Base-by-base conservation (phyloP, 2,113 vertebrate species). In the Hirundichthys speculiger region DNA sequence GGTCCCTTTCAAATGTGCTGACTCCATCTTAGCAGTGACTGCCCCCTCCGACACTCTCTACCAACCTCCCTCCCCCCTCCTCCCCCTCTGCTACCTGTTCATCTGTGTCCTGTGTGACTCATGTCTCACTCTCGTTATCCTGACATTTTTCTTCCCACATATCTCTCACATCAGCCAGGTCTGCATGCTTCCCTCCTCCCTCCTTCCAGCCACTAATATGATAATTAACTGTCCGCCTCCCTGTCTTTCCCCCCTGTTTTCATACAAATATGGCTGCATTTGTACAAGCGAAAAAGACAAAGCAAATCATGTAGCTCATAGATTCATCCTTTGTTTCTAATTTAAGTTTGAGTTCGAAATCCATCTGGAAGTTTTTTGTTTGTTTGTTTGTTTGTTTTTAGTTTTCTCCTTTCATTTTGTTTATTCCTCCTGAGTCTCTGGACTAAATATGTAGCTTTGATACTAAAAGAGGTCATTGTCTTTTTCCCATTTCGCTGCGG, bases 391-490 rank as follows among this genome's bases (percentile, higher is more conserved):
- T 51, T 39, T 66, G 46, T 42, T 27, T 49, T 39, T 42, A 9
- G n/a, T 13, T 34, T 19, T 13, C 65, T 18, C 55, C 68, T 64
- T 22, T 79, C 45, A 75, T 55, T 88, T 88, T 76, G 58, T 85
- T 91, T 84, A 42, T 70, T 86, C 89, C 89, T 93, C 89, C 82
- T 92, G 86, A 93, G 93, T 92, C 81, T 88, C 91, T 93, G 92
- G 92, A 94, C 89, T 75, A 61, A 93, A 91, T 94, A 84, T 93
- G 91, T 93, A 94, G 93, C 91, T 52, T 90, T 91, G 92, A 92
- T 96, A 96, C 95, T 97, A 97, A 92, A 95, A 92, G 93, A 94
- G 91, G 93, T 96, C 95, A 92, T 96, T 95, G 94, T 96, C 95
- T 96, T 94, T 94, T 96, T 95, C 94, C 92, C 93, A 93, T 92